Evolutionary conservation across 2,113 vertebrate species (phyloP), one percentile per base, ranked within the genome.

Genomic region (Meriones unguiculatus): DNA sequence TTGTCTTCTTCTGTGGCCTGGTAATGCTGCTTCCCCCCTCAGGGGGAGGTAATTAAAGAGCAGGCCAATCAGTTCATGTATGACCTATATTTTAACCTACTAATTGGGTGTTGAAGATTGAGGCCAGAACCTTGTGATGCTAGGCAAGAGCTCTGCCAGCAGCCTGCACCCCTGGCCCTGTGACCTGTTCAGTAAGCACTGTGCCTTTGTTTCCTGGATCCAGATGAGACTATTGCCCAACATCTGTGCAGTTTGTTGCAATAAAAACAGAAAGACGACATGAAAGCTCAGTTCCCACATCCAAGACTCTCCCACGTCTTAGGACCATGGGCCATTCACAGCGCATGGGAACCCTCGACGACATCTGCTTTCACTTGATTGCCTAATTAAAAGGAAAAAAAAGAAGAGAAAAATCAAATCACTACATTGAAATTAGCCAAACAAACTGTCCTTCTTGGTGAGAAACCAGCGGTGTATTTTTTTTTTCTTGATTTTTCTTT

Each of bases 401-500:
- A 35, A 1, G 85, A 81, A 52, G 65, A 86, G 65, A 65, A 85
- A 89, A 87, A 87, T 50, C n/a, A 69, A 69, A 41, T 85, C 78
- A 67, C 35, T 38, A 32, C 10, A 32, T 4, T 92, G 84, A 88
- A 95, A 84, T 89, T 50, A 75, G 52, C 3, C 7, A 92, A 90
- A 93, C 50, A 92, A 92, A 93, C 13, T 32, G n/a, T 28, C 9
- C 13, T 32, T 96, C 46, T 93, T 96, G 85, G 59, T 90, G 69
- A 76, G 41, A 96, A 46, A 81, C 64, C 13, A 70, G 17, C n/a
- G 35, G 80, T 38, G 46, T 76, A 17, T 95, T 32, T 72, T 18
- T n/a, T n/a, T 20, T 67, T 90, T 92, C 82, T 92, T 92, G 62
- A 85, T 52, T 97, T 96, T 96, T 80, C 90, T 82, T 95, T 77